Evolutionary conservation across 2,888 invertebrate species (phyloP).

Genomic region (Melanostoma scalare): DNA sequence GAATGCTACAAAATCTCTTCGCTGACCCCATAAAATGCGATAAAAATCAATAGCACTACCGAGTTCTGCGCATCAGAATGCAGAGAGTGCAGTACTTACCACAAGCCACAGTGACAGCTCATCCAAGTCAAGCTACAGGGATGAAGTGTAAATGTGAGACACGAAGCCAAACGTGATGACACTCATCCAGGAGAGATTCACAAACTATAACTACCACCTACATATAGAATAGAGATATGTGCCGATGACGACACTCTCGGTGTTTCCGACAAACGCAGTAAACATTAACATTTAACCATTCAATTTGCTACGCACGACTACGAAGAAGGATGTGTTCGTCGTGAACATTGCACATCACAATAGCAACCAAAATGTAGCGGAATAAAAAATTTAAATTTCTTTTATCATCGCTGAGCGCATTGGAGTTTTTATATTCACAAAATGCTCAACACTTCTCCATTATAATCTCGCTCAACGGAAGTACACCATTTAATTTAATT

Average conservation of each 20-base stretch:
- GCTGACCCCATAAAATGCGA: no score
- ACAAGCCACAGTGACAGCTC: no score
- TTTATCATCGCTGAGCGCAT: conserved; percentile 41
- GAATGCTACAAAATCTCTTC: no score
- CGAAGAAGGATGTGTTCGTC: conserved; percentile 59
- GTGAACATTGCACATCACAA: conserved; percentile 51
- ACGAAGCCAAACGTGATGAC: conserved; percentile 64
- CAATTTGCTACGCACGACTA: conserved; percentile 70
- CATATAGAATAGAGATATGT: not conserved
- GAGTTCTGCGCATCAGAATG: no score
- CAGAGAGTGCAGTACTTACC: no score
- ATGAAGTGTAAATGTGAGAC: not conserved
- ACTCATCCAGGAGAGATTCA: conserved; percentile 60
- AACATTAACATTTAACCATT: conserved; percentile 72
- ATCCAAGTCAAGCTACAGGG: no score
- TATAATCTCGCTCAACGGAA: conserved; percentile 55
- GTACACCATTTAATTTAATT: conserved; percentile 71
- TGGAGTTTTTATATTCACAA: conserved; percentile 48
- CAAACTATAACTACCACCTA: conserved; percentile 3
- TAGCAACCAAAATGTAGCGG: conserved; percentile 60
- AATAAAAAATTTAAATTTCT: conserved; percentile 69
- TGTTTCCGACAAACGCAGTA: conserved; percentile 61
- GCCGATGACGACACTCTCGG: conserved; percentile 21
- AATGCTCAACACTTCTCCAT: conserved; percentile 42
- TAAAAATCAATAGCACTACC: no score